Evolutionary conservation across 2,113 vertebrate genomes (phyloP).

Genomic region (Laticauda colubrina): DNA sequence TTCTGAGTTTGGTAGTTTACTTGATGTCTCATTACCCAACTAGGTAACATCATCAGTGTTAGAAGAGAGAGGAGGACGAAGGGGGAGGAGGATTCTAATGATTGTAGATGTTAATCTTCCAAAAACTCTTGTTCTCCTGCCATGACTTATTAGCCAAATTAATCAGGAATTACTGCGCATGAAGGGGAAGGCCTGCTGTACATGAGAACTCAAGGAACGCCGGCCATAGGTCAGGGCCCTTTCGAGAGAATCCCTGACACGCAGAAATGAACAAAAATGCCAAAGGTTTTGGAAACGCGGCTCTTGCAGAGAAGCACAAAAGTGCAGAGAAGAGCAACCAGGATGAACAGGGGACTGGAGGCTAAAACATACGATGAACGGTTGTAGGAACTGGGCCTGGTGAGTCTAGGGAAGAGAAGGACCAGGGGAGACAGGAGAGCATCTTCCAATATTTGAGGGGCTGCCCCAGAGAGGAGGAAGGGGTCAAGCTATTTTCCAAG

Average conservation of each 20-base stretch:
- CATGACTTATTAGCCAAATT: constrained; percentile 73
- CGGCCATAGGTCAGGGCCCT: constrained; percentile 31
- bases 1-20: no score
- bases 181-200: constrained; percentile 60
- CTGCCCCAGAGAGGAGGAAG: no score
- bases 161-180: constrained; percentile 64
- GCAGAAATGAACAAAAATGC: not conserved
- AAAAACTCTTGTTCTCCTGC: constrained; percentile 65
- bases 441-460: no score
- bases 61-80: not conserved
- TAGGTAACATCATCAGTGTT: not conserved
- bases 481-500: no score
- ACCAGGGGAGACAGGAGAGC: no score
- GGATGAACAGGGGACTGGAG: no score
- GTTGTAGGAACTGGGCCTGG: no score
- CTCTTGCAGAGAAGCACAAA: no score
- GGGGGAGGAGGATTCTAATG: constrained; percentile 43
- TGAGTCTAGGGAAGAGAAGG: no score
- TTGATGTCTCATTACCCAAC: no score
- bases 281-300: not conserved
- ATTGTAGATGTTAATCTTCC: constrained; percentile 73
- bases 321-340: no score
- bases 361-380: no score
- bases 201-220: constrained; percentile 48
- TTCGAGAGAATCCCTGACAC: constrained; percentile 41